Base-by-base conservation (phyloP, 2,888 invertebrate genomes). In the Opisthograptis luteolata region DNA sequence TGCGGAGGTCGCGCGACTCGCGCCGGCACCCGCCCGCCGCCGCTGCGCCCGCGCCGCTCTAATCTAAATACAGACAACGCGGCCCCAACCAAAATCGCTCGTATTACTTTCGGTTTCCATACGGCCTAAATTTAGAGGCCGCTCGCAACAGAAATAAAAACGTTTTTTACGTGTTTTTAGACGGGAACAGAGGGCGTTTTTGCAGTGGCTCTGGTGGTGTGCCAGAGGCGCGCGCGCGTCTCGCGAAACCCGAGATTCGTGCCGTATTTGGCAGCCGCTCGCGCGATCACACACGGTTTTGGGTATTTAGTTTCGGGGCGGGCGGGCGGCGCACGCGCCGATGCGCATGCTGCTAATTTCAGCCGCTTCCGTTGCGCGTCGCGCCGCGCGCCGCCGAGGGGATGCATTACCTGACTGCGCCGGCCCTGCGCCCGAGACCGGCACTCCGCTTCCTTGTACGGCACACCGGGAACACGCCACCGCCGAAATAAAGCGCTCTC, bases 101-200 rank as follows among this genome's bases (percentile, higher is more conserved):
- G 84, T 84, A 87, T 87, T 80, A 87, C 87, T 89, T 89, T 87
- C 86, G 75, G 83, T 84, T 87, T 84, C 80, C 85, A 84, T 87
- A 84, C 87, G 84, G 81, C 87, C 89, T 89, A 90, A 87, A 85
- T 84, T 88, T 90, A 90, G 89, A 86, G 84, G 83, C 80, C 81
- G 87, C 84, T 84, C 74, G 80, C 81, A 80, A 82, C 87, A 79
- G 81, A 90, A 90, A 89, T 89, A 89, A 88, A 87, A 86, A 77
- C 74, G 83, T 82, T 85, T 87, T 87, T 88, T 89, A 88, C 86
- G 85, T 84, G 86, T 87, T 88, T 87, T 84, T 84, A 86, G 86
- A 79, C 85, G 79, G 81, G 85, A 84, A 83, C 81, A 79, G 84
- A 75, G 77, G 73, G 74, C 76, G 78, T 79, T 81, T 79, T 79